phyloP scores from a whole-genome alignment of 1,140 invertebrate genomes.

The Popillia japonica region DNA sequence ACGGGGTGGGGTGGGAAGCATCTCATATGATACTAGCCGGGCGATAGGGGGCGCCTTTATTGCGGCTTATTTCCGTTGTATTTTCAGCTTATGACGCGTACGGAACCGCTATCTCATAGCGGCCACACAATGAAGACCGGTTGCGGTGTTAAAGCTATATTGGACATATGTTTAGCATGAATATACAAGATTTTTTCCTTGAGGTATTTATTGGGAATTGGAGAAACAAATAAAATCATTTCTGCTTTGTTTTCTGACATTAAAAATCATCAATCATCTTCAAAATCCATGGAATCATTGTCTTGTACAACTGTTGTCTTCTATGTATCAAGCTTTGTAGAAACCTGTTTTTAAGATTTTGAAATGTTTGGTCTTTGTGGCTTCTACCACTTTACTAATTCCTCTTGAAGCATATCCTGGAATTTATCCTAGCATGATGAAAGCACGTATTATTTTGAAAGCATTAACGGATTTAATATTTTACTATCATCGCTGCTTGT shows the following conservation, averaged over 20 bases:
- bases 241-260: too few species aligned
- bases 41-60: slow-evolving; percentile 41
- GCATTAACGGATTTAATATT: not conserved
- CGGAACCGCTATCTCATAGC: not conserved
- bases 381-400: not conserved
- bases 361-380: not conserved
- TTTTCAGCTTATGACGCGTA: slow-evolving; percentile 41
- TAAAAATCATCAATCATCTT: too few species aligned
- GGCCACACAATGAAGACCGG: not conserved
- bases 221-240: too few species aligned
- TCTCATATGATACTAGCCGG: slow-evolving; percentile 40
- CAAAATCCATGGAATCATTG: too few species aligned
- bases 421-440: not conserved
- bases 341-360: too few species aligned
- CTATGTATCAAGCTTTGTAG: too few species aligned
- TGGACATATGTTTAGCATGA: slow-evolving; percentile 24
- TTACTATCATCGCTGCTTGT: not conserved
- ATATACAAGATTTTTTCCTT: not conserved
- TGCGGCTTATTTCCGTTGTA: slow-evolving; percentile 43
- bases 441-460: not conserved
- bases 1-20: not conserved
- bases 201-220: too few species aligned
- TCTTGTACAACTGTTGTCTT: too few species aligned
- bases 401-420: not conserved
- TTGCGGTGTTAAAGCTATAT: not conserved